Evolutionary conservation across 2,113 vertebrate genomes (phyloP).

Genomic region (Theristicus caerulescens): DNA sequence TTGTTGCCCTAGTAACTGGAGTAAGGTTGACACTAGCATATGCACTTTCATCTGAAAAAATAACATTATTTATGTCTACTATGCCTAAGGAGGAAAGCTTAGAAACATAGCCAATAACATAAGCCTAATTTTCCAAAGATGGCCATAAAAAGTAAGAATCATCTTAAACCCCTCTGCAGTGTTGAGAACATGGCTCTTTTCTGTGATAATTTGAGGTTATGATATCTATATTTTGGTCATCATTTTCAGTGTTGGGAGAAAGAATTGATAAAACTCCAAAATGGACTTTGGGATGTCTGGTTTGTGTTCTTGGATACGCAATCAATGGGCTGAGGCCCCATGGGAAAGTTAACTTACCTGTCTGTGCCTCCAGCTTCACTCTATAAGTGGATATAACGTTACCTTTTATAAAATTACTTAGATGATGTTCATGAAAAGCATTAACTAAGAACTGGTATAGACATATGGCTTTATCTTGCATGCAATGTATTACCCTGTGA

Average conservation of each 20-base stretch:
- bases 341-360: not conserved
- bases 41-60: not conserved
- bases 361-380: not conserved
- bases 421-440: not conserved
- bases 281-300: not conserved
- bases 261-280: not conserved
- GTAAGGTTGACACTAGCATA: not conserved
- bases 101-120: not conserved
- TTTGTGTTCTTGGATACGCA: not conserved
- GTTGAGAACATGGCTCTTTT: not conserved
- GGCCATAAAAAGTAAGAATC: not conserved
- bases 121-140: not conserved
- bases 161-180: fast-evolving
- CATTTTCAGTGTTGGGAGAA: not conserved
- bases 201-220: not conserved
- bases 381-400: not conserved
- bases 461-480: not conserved
- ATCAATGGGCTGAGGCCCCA: not conserved
- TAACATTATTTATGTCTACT: not conserved
- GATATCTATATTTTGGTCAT: not conserved
- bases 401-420: not conserved
- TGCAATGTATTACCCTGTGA: not conserved
- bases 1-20: constrained; percentile 30
- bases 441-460: not conserved
- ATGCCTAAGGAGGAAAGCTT: not conserved